Evolutionary conservation across 2,797 vertebrate genomes (phyloP), one percentile per base, ranked within the genome.

Genomic region (Myripristis jacobus): DNA sequence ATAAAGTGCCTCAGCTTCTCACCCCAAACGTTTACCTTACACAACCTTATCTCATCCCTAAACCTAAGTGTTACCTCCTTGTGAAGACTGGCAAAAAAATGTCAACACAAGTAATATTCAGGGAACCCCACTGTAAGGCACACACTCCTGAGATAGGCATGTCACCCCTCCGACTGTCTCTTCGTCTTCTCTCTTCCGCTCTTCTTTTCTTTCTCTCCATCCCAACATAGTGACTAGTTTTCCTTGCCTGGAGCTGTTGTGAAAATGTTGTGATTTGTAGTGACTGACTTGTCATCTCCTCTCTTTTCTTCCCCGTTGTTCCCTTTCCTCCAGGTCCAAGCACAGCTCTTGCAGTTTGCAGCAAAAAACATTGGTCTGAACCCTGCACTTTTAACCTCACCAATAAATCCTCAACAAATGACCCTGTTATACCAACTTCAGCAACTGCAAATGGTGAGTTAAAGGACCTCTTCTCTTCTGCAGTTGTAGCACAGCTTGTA

Each of bases 311-410:
- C 11, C 47, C n/a, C 19, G 19, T 70, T 60, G 16, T 60, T 56
- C 27, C 41, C 57, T 75, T 29, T 18, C 31, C 82, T 60, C 48
- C 83, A 99, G 98, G 97, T 99, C 97, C 98, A 99, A 99, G 97
- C 98, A 98, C 98, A 99, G 96, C 97, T 99, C 96, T 97, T 99
- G 95, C 98, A 99, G 95, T 99, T 98, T 96, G 98, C 97, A 96
- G 97, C 97, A 97, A 99, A 99, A 98, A 99, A 98, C 95, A 98
- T 98, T 96, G 97, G 97, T 97, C 96, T 99, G 95, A 99, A 98
- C 94, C 98, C 98, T 98, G 97, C 98, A 98, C 97, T 98, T 97
- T 97, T 99, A 96, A 98, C 97, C 95, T 99, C 98, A 95, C 98
- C 97, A 96, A 96, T 98, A 96, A 99, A 98, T 93, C 97, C 98